Evolutionary conservation across 1,140 invertebrate species (phyloP), one percentile per base, ranked within the genome.

Genomic region (Nixonia krombeini): DNA sequence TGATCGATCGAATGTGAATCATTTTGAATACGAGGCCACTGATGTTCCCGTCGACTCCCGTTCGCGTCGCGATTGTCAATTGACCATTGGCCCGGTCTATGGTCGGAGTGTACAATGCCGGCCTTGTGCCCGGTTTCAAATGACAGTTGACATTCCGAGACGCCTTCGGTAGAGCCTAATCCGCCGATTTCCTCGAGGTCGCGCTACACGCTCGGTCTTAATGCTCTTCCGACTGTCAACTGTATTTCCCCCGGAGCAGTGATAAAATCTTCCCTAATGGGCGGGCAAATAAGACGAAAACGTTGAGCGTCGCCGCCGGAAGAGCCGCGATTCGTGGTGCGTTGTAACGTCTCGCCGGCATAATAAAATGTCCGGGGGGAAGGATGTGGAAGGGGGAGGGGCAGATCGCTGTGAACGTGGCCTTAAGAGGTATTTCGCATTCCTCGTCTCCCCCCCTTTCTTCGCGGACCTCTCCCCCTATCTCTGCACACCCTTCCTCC

Each of bases 301-400:
- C 16, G 12, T 17, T 5, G 35, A 9, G 2, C 29, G n/a, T 10
- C 29, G 9, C 13, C 33, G 37, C 15, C 8, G 37, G 16, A 40
- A 50, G 50, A 50, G 57, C 31, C 55, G 49, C 57, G 28, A 55
- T 29, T 25, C 50, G 28, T 45, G 18, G 33, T 41, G 56, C 31
- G 40, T 25, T n/a, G n/a, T 59, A 53, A 13, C 13, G 28, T 40
- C 26, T 41, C 44, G 16, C 9, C 29, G 26, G 10, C 17, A 25
- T 46, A 13, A 29, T 40, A 17, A 40, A 40, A 16, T 40, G 15
- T 37, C 10, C 10, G 7, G 15, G 13, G 13, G 13, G n/a, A n/a
- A n/a, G n/a, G n/a, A n/a, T n/a, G n/a, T n/a, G n/a, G n/a, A n/a
- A n/a, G n/a, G n/a, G n/a, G n/a, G n/a, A n/a, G n/a, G n/a, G n/a